phyloP scores from a whole-genome alignment of 2,113 vertebrate species.

The Petaurus breviceps region DNA sequence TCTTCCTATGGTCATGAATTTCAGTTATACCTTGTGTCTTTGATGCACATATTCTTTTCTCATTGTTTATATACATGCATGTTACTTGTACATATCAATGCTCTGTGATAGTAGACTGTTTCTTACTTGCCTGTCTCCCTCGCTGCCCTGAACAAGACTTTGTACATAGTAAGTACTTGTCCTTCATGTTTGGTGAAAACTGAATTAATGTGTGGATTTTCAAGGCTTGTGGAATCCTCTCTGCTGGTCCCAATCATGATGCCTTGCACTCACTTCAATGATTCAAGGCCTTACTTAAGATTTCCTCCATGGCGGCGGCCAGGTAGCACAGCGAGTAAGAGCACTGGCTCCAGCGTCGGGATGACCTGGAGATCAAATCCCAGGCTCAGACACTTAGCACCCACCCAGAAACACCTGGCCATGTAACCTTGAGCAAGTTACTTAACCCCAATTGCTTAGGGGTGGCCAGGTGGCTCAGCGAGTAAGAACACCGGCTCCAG shows the following conservation, averaged over 20 bases:
- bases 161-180: not conserved
- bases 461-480: too few species aligned
- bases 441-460: too few species aligned
- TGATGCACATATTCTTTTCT: not conserved
- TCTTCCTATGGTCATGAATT: too few species aligned
- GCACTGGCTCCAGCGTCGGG: too few species aligned
- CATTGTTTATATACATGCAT: not conserved
- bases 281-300: not conserved
- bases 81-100: not conserved
- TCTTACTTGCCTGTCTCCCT: not conserved
- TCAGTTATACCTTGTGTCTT: not conserved
- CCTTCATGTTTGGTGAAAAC: too few species aligned
- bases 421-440: too few species aligned
- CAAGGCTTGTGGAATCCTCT: not conserved
- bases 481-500: too few species aligned
- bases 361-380: too few species aligned
- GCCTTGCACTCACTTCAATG: not conserved
- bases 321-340: too few species aligned
- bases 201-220: not conserved
- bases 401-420: too few species aligned
- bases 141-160: not conserved
- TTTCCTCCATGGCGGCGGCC: not conserved
- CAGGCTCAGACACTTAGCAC: too few species aligned
- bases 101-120: not conserved
- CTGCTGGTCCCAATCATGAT: not conserved